Percentiles rank a stretch among this genome's conserved stretches.
Conservation (phyloP, 2,888 invertebrate genomes). For the Limnephilus lunatus region DNA sequence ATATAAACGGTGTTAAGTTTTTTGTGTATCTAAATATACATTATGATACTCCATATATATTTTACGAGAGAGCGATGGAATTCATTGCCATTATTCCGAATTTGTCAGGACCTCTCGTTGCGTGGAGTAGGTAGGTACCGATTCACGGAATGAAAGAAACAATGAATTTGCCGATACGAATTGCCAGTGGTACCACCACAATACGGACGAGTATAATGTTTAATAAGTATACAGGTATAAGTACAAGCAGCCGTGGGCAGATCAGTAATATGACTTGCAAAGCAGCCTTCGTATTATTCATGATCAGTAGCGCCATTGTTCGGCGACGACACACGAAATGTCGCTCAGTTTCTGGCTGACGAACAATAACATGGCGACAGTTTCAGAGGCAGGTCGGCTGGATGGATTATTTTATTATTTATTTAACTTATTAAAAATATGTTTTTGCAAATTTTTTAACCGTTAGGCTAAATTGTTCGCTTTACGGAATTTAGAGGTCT, state of each 20-base stretch:
- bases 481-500: too few species aligned
- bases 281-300: conserved; percentile 62
- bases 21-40: background rate
- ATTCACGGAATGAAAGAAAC: conserved; percentile 24
- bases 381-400: background rate
- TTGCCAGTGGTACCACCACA: background rate
- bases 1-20: too few species aligned
- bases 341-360: conserved; percentile 60
- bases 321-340: conserved; percentile 62
- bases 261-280: conserved; percentile 63
- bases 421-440: background rate
- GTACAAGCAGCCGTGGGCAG: conserved; percentile 57
- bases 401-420: background rate
- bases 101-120: background rate
- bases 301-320: conserved; percentile 66
- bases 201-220: background rate
- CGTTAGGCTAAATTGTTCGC: too few species aligned
- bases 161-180: conserved; percentile 37
- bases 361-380: conserved; percentile 30
- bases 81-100: background rate
- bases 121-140: background rate
- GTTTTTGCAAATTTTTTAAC: too few species aligned
- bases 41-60: background rate
- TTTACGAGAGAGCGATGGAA: background rate
- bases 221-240: background rate